These are phyloP conservation scores for Tricholaema leucomelas DNA, from an alignment of 2,113 vertebrate species.

Conservation along the genomic window DNA sequence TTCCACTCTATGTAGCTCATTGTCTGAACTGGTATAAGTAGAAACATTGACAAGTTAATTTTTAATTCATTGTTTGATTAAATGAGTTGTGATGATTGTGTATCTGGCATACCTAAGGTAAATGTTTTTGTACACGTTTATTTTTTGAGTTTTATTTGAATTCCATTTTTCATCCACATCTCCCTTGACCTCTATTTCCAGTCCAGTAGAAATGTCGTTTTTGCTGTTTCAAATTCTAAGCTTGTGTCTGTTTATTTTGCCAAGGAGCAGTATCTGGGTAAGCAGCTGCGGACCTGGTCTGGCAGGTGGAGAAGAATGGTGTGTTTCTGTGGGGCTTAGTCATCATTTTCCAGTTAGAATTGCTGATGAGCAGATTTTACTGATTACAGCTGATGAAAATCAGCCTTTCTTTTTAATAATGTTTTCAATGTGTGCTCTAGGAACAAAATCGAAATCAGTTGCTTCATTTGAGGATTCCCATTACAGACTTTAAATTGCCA, in stretches of 20 bases:
- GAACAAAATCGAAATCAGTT: not conserved
- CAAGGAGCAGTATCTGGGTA: fast-evolving
- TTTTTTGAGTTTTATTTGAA: not conserved
- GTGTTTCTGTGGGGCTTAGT: not conserved
- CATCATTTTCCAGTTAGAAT: not conserved
- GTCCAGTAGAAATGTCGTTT: not conserved
- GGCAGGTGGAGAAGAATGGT: not conserved
- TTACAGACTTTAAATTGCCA: not conserved
- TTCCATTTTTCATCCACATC: not conserved
- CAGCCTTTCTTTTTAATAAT: not conserved
- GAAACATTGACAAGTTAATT: not conserved
- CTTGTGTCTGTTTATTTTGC: not conserved
- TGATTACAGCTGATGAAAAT: not conserved
- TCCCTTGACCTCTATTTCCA: not conserved
- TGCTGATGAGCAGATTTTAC: not conserved
- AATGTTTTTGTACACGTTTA: not conserved
- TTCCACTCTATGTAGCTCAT: not conserved
- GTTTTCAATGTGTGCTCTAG: not conserved
- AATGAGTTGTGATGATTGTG: not conserved
- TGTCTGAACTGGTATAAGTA: not conserved
- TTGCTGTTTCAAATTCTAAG: not conserved
- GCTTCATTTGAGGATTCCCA: not conserved
- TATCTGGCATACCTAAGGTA: not conserved
- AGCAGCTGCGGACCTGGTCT: not conserved
- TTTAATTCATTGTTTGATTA: not conserved